These are phyloP conservation scores for Anhinga rufa DNA, from an alignment of 2,113 vertebrate genomes.

Conservation along the genomic window DNA sequence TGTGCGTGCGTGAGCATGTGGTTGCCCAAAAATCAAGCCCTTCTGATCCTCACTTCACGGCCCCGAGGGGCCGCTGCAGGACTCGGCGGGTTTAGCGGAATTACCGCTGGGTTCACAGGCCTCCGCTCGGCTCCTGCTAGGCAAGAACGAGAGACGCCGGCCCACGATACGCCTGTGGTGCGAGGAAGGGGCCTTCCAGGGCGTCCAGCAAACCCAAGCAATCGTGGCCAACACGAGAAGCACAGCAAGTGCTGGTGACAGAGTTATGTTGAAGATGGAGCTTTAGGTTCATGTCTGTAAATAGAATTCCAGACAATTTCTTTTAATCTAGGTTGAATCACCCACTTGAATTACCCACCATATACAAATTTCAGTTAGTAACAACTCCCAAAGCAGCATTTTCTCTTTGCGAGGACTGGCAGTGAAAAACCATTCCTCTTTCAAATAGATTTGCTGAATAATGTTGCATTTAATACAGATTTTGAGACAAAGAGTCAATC, in stretches of 20 bases:
- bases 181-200: not conserved
- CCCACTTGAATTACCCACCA: not conserved
- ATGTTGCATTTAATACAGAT: not conserved
- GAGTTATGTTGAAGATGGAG: not conserved
- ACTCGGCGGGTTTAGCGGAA: not conserved
- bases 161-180: rapidly evolving
- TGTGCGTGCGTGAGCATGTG: too few relatives aligned
- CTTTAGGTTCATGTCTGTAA: not conserved
- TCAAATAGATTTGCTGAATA: not conserved
- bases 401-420: not conserved
- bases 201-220: rapidly evolving
- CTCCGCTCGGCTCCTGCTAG: not conserved
- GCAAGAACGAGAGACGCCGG: not conserved
- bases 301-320: not conserved
- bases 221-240: not conserved
- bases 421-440: not conserved
- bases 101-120: not conserved
- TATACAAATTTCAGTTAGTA: not conserved
- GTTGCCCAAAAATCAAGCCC: not conserved
- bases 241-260: not conserved
- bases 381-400: not conserved
- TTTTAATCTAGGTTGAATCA: not conserved
- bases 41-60: not conserved
- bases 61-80: not conserved
- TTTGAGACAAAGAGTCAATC: not conserved